Base-by-base conservation (phyloP, 2,888 invertebrate species). In the Ariolimax columbianus region DNA sequence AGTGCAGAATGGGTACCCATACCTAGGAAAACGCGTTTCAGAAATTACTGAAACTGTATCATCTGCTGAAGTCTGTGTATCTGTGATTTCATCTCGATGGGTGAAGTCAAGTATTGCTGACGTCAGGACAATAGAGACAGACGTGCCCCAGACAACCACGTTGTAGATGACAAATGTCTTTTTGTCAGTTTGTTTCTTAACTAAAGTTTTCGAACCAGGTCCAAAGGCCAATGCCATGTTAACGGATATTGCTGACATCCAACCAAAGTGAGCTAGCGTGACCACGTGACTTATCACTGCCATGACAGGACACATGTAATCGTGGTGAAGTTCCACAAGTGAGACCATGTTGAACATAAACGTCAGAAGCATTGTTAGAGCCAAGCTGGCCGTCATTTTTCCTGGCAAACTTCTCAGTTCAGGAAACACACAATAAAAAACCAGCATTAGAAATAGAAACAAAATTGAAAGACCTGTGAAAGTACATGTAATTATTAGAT, bases 211-310 rank as follows among this genome's bases (percentile, higher is more conserved):
- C 14, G 38, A 0, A 23, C 73, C 63, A n/a, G 68, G 68, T 19
- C 83, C 77, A 72, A 88, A 88, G 19, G 88, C 87, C 63, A 72
- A 43, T 33, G 85, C 84, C 87, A 88, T 88, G 68, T 86, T 83
- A 17, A 84, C 77, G 38, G 88, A 83, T 30, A 88, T 85, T 30
- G 86, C 86, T 2, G 86, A 82, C 87, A 87, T 87, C 87, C 87
- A 87, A 0, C 80, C 83, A 43, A 87, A 88, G 23, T 82, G 77
- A 0, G 87, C 70, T 23, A 88, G 77, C 72, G 85, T 84, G 7
- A 85, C 63, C 30, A 86, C 47, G 63, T 88, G 88, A 40, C 77
- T 63, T 19, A 84, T 1, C 9, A 68, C 77, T 9, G 83, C 88
- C 14, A 82, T n/a, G 19, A 86, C 63, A 66, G 83, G 84, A 77